Conservation (phyloP, 2,113 vertebrate genomes). For the Rutilus rutilus region DNA sequence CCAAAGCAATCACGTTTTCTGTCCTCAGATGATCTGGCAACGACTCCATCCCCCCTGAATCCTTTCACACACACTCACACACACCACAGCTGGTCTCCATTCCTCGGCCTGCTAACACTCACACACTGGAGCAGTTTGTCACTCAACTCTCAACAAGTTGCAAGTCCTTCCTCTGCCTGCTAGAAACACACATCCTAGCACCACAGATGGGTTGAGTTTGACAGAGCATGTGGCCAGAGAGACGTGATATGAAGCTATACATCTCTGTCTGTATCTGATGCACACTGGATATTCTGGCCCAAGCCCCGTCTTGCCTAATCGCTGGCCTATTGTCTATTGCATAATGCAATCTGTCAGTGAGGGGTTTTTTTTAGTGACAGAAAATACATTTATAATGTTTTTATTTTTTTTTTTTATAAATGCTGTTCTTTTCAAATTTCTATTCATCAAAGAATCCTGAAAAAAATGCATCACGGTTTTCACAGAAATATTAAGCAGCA, state of each 20-base stretch:
- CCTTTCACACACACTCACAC: conserved; percentile 13
- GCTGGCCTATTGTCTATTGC: no score
- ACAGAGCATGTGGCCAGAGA: conserved; percentile 2
- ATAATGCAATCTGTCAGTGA: background rate
- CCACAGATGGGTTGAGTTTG: conserved; percentile 25
- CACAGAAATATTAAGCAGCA: no score
- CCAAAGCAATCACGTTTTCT: conserved; percentile 53
- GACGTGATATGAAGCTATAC: background rate
- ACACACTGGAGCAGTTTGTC: conserved; percentile 46
- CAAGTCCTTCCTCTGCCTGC: conserved; percentile 23
- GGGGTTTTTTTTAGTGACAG: background rate
- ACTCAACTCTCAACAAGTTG: conserved; percentile 32
- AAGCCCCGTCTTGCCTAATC: background rate
- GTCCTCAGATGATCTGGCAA: conserved; percentile 60
- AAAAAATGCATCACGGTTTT: no score
- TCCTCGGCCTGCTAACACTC: conserved; percentile 44
- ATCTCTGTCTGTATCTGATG: background rate
- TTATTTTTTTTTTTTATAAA: no score
- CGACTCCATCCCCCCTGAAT: conserved; percentile 12
- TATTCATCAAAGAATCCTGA: background rate
- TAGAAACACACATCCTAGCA: conserved; percentile 18
- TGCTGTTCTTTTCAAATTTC: background rate
- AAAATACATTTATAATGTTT: background rate
- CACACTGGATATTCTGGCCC: background rate
- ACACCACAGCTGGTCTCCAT: conserved; percentile 53